Base-by-base conservation (phyloP, 2,113 vertebrate species). In the Rhynchomys soricoides region DNA sequence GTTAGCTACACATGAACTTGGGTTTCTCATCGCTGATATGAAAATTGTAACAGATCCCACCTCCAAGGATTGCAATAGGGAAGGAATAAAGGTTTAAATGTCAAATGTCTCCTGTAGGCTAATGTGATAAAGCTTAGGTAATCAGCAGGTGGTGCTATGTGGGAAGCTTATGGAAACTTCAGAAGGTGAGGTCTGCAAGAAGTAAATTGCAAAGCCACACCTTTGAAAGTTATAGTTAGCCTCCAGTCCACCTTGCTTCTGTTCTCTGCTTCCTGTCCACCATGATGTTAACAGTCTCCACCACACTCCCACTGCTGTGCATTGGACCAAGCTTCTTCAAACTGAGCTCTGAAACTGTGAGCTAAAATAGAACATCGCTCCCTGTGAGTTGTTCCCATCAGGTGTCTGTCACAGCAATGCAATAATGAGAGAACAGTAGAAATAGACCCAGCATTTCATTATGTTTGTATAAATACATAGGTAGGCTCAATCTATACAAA, bases 11-110 rank as follows among this genome's bases (percentile, higher is more conserved):
- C 7, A 2, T 90, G 48, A 86, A 70, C 48, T 89, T 78, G 10
- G 40, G 1, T 88, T 75, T 81, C 83, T 93, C 37, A 40, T 92
- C 70, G 81, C 40, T 90, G 77, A 91, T 94, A 81, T 77, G 55
- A 45, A 82, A 62, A 86, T 64, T 57, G 87, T 73, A 59, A 78
- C 45, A 48, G 66, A 37, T 94, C 21, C 37, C 40, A 48, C 50
- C 78, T 64, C 9, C 64, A 89, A 59, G 71, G n/a, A 78, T 17
- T 73, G 11, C 37, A n/a, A 19, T 52, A 40, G 55, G 16, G n/a
- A 77, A 86, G 48, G 6, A 50, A 70, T 15, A 68, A 45, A 3
- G 19, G 10, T 37, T 48, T 86, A 43, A 52, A 40, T 71, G 48
- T 71, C 6, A 40, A 70, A 15, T 26, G 45, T 68, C 45, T n/a